Evolutionary conservation across 1,140 invertebrate species (phyloP), one percentile per base, ranked within the genome.

Genomic region (Rhopalosiphum padi): DNA sequence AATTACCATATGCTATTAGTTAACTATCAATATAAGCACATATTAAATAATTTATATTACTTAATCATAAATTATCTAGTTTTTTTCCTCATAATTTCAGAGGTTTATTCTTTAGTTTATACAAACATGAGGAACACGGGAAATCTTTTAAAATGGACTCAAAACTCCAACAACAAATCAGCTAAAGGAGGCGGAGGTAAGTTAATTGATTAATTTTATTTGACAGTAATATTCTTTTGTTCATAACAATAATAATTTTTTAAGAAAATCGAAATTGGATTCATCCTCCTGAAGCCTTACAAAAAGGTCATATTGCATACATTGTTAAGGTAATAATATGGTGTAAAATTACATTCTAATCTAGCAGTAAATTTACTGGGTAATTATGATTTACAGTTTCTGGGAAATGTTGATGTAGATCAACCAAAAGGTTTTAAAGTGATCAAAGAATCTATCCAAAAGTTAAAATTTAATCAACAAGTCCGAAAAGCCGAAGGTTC

Each of bases 401-500:
- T 99, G 95, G 98, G 98, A 94, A 98, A 97, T 95, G 98, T 98
- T 87, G 97, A 97, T 95, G 98, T 99, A 82, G 98, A 99, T 94
- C 97, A 99, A 95, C 98, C 99, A 9, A 99, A 99, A 96, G 99
- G 99, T 93, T 99, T 99, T 94, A 98, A 99, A 95, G 98, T 99
- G 43, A 98, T 99, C 0, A 99, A 99, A 96, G 98, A 99, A 95
- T 98, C 98, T 68, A 99, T 99, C 94, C 97, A 98, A 94, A 99
- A 99, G 95, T 96, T 99, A 94, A 98, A 99, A 95, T 99, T 99
- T 95, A 98, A 97, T 94, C 98, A 99, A 95, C 98, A 99, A 95
- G 96, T 99, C 94, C 97, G 98, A 95, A 98, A 99, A 95, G 98
- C 98, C 83, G 98, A 99, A 95, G 97, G 97, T 43, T 97, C 97